phyloP scores from a whole-genome alignment of 2,797 vertebrate genomes.

The Gobionotothen gibberifrons region DNA sequence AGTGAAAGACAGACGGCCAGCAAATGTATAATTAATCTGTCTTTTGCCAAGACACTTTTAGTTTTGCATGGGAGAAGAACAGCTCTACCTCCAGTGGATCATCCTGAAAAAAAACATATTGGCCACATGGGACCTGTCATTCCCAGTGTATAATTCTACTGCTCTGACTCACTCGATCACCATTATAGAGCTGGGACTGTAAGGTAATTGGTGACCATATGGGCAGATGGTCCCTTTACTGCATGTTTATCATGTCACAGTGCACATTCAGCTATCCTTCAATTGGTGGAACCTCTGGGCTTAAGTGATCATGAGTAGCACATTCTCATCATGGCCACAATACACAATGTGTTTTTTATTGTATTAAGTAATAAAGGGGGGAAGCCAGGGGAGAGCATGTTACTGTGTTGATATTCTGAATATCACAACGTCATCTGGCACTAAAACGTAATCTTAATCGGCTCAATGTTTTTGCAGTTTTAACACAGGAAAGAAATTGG shows the following conservation, averaged over 20 bases:
- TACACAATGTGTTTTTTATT: conserved; percentile 16
- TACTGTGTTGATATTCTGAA: conserved; percentile 1
- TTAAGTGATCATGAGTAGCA: conserved; percentile 44
- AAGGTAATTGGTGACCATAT: conserved; percentile 64
- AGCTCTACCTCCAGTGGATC: background rate
- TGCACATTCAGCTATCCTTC: conserved; percentile 54
- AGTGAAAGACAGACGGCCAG: background rate
- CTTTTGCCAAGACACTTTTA: background rate
- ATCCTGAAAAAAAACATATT: conserved; percentile 31
- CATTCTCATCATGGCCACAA: conserved; percentile 40
- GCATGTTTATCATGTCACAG: conserved; percentile 62
- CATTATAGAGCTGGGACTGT: conserved; percentile 38
- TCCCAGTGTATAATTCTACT: conserved; percentile 30
- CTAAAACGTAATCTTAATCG: background rate
- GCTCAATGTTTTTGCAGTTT: background rate
- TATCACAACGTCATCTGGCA: conserved; percentile 14
- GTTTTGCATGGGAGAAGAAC: conserved; percentile 4
- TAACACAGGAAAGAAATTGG: background rate
- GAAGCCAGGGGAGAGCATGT: background rate
- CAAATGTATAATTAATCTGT: conserved; percentile 3
- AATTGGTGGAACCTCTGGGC: conserved; percentile 52
- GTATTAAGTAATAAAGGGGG: conserved; percentile 23
- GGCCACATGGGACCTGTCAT: conserved; percentile 32
- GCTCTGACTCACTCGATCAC: conserved; percentile 39
- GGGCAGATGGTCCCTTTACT: conserved; percentile 66